Conservation (phyloP, 2,113 vertebrate species). For the Oreochromis spilurus region DNA sequence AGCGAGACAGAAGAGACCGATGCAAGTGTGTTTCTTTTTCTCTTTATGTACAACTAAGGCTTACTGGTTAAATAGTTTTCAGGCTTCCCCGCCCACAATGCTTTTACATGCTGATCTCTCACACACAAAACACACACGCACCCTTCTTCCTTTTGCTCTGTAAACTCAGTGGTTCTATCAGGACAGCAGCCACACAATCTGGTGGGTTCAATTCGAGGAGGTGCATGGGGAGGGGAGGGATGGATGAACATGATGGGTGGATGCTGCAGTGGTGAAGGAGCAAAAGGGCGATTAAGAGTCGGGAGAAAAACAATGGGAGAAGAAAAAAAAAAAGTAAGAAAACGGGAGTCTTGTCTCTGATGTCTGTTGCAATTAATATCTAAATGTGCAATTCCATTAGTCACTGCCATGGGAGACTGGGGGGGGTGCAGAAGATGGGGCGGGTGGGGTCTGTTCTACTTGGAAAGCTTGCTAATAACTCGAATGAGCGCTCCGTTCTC, state of each 20-base stretch:
- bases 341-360: conserved; percentile 61
- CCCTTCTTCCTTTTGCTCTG: conserved; percentile 69
- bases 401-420: conserved; percentile 73
- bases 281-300: background rate
- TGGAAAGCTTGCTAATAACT: conserved; percentile 72
- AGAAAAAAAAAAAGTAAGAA: background rate
- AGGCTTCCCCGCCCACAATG: conserved; percentile 86
- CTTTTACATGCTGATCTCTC: conserved; percentile 39
- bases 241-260: background rate
- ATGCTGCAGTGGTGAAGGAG: background rate
- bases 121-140: background rate
- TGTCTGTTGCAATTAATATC: conserved; percentile 79
- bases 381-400: conserved; percentile 86
- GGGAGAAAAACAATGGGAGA: background rate
- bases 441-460: conserved; percentile 47
- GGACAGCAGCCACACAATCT: conserved; percentile 82
- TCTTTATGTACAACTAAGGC: conserved; percentile 98
- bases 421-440: conserved; percentile 24
- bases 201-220: conserved; percentile 69
- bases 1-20: conserved; percentile 31
- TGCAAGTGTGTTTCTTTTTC: conserved; percentile 69
- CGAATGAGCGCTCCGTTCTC: conserved; percentile 85
- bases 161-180: conserved; percentile 87
- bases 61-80: conserved; percentile 96
- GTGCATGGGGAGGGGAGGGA: background rate